Percentiles rank a stretch among this genome's conserved stretches.
These are phyloP conservation scores for Phalacrocorax carbo DNA, from an alignment of 2,113 vertebrate genomes.

Conservation along the genomic window DNA sequence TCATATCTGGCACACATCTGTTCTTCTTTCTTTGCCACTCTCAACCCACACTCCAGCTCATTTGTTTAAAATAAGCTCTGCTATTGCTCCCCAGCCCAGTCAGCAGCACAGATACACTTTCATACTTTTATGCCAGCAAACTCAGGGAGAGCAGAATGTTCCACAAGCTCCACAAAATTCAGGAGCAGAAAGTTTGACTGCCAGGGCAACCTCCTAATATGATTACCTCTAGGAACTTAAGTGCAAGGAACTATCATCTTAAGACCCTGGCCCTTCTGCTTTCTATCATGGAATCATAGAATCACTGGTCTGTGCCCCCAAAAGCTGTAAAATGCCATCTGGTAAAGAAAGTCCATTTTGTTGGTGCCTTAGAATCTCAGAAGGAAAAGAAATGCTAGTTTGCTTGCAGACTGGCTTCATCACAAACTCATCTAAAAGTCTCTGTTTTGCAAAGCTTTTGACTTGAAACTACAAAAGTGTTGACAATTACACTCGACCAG, in stretches of 20 bases:
- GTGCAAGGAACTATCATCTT: background rate
- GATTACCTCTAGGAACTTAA: background rate
- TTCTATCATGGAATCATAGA: background rate
- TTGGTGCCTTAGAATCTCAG: background rate
- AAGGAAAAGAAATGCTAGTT: background rate
- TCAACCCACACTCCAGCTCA: background rate
- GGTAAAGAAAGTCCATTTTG: background rate
- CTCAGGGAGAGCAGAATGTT: background rate
- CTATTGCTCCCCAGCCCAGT: background rate
- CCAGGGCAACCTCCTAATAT: background rate
- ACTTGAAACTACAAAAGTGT: background rate
- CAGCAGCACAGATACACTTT: background rate
- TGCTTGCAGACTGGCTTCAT: background rate
- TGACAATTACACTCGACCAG: background rate
- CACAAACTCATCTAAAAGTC: background rate
- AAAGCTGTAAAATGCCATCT: background rate
- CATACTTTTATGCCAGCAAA: background rate
- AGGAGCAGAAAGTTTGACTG: background rate
- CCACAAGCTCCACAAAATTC: background rate
- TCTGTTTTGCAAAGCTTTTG: background rate
- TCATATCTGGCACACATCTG: background rate
- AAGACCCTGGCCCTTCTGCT: background rate
- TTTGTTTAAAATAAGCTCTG: background rate
- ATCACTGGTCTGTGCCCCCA: background rate
- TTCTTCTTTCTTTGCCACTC: background rate